phyloP scores from a whole-genome alignment of 1,140 invertebrate genomes.

The Drosophila sturtevanti region DNA sequence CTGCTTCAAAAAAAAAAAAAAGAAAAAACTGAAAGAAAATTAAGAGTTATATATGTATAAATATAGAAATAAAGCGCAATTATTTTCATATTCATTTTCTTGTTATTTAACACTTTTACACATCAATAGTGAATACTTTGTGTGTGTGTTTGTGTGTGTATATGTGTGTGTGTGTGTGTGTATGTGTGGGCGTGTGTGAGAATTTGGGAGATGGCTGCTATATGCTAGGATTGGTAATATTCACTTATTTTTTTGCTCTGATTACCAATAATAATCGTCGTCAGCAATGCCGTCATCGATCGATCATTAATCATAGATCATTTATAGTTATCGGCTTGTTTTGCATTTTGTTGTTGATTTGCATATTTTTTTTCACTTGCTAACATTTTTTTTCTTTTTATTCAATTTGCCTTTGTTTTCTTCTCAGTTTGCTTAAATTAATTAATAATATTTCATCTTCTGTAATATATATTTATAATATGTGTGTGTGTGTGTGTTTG shows the following conservation, averaged over 20 bases:
- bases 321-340: slow-evolving; percentile 50
- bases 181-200: slow-evolving; percentile 15
- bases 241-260: slow-evolving; percentile 61
- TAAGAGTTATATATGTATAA: background rate
- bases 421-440: slow-evolving; percentile 62
- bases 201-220: slow-evolving; percentile 50
- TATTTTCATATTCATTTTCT: slow-evolving; percentile 5
- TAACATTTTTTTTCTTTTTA: slow-evolving; percentile 70
- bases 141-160: slow-evolving; percentile 22
- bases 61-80: slow-evolving; percentile 17
- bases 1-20: slow-evolving; percentile 6
- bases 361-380: slow-evolving; percentile 54
- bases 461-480: slow-evolving; percentile 73
- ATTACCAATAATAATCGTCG: slow-evolving; percentile 60
- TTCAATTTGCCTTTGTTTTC: slow-evolving; percentile 55
- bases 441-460: slow-evolving; percentile 70
- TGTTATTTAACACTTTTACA: slow-evolving; percentile 53
- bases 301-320: slow-evolving; percentile 49
- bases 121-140: slow-evolving; percentile 42
- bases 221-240: slow-evolving; percentile 59
- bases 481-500: slow-evolving; percentile 49
- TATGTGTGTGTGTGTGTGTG: slow-evolving; percentile 26
- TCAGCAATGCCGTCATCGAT: slow-evolving; percentile 53
- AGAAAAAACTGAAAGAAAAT: slow-evolving; percentile 11
- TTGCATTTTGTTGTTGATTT: slow-evolving; percentile 3